A percentile compares a stretch with the other conserved stretches of the same genome.
Conservation (phyloP, 2,113 vertebrate species). For the Glaucidium brasilianum region DNA sequence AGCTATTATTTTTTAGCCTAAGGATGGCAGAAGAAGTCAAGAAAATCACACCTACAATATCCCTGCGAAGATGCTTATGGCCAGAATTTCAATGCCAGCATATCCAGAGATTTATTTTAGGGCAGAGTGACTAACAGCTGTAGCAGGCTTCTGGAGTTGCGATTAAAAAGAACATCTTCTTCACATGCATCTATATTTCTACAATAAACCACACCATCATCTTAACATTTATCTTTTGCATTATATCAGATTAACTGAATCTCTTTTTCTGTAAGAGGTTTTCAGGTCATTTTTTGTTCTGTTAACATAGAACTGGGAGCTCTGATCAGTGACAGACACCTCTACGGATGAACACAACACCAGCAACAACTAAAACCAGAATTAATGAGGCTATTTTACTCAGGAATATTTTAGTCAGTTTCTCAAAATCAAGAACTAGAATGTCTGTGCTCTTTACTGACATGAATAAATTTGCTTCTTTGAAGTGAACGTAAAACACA, state of each 20-base stretch:
- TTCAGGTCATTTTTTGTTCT: background rate
- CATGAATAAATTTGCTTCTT: background rate
- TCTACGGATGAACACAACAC: background rate
- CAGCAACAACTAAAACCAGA: background rate
- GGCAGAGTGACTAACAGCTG: background rate
- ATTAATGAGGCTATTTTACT: background rate
- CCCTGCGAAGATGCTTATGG: background rate
- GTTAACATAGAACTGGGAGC: background rate
- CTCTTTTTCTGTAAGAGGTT: background rate
- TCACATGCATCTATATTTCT: background rate
- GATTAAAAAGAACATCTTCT: background rate
- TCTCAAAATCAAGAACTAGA: background rate
- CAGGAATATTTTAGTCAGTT: background rate
- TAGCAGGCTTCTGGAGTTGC: background rate
- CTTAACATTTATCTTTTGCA: background rate
- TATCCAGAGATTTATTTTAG: background rate
- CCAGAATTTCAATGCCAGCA: background rate
- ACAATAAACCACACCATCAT: background rate
- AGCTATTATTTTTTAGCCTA: background rate
- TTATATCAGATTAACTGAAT: background rate
- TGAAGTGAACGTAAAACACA: background rate
- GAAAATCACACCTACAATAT: background rate
- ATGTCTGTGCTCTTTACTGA: background rate
- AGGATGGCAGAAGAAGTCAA: background rate
- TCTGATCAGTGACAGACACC: background rate